phyloP scores from a whole-genome alignment of 1,140 invertebrate species.

The Magallana angulata region DNA sequence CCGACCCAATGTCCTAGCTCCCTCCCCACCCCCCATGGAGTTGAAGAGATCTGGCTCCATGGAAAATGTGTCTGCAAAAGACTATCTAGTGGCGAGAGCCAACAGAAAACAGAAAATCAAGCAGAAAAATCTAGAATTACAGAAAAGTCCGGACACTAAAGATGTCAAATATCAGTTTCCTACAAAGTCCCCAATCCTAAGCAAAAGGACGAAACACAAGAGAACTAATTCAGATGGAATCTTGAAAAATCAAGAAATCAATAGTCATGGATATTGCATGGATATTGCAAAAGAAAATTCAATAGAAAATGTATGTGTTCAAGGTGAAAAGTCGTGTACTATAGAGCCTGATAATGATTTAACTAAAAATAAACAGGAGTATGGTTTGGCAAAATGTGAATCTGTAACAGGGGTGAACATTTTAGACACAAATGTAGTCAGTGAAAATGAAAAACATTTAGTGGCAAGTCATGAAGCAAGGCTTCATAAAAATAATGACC shows the following conservation, averaged over 20 bases:
- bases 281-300: not conserved
- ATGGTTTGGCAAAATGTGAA: not conserved
- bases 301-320: not conserved
- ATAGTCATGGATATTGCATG: not conserved
- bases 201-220: not conserved
- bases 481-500: no score
- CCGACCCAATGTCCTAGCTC: not conserved
- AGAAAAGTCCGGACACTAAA: not conserved
- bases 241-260: not conserved
- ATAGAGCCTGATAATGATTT: not conserved
- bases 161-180: not conserved
- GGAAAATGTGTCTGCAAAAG: constrained; percentile 32
- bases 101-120: constrained; percentile 21
- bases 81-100: constrained; percentile 26
- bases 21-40: constrained; percentile 3
- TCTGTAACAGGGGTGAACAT: no score
- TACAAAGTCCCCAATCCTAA: not conserved
- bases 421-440: no score
- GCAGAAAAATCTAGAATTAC: constrained; percentile 24
- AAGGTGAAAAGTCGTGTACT: not conserved
- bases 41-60: constrained; percentile 14
- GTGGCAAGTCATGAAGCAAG: no score
- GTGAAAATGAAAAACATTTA: no score
- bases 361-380: not conserved
- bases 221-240: not conserved